Conservation (phyloP, 2,113 vertebrate genomes). For the Platichthys stellatus region DNA sequence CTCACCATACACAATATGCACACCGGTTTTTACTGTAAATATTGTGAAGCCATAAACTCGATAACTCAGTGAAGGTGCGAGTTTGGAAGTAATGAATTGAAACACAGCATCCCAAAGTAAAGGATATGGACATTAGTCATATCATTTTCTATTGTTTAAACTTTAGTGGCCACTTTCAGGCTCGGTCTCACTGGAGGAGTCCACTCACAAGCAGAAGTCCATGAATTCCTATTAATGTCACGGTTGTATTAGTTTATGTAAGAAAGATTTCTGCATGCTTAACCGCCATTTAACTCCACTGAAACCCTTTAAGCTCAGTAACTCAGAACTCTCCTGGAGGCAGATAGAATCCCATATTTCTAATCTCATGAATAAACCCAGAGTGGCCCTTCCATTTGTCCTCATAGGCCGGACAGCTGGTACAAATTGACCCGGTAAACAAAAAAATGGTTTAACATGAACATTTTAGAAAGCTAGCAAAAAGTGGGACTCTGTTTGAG, state of each 20-base stretch:
- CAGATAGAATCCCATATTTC: constrained; percentile 43
- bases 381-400: constrained; percentile 63
- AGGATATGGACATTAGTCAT: background rate
- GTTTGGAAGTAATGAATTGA: background rate
- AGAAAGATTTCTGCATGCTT: background rate
- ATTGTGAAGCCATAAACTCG: no score
- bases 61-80: background rate
- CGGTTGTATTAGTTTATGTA: constrained; percentile 20
- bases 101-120: background rate
- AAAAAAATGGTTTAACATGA: constrained; percentile 45
- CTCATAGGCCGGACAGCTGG: constrained; percentile 49
- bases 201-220: background rate
- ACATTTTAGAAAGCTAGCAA: constrained; percentile 45
- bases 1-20: no score
- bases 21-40: no score
- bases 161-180: background rate
- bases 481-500: background rate
- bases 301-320: constrained; percentile 46
- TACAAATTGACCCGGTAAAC: constrained; percentile 50
- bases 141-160: background rate
- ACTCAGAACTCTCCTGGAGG: constrained; percentile 37
- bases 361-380: constrained; percentile 59
- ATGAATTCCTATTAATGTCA: constrained; percentile 28
- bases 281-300: constrained; percentile 31
- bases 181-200: no score